These are phyloP conservation scores for Drosophila subquinaria DNA, from an alignment of 2,888 invertebrate species.

Conservation along the genomic window DNA sequence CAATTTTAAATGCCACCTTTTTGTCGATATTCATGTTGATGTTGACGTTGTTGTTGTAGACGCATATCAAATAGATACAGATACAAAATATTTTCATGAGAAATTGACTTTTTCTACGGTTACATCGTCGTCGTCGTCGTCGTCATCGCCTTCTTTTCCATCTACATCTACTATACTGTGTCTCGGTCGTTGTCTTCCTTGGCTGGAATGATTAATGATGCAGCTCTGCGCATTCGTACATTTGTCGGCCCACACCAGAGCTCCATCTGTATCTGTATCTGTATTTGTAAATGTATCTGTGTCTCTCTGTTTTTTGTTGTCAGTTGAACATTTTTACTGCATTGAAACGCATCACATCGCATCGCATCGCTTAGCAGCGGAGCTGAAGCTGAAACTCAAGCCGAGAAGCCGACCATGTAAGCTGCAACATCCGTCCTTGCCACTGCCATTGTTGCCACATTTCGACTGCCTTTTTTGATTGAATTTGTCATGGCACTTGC, in stretches of 20 bases:
- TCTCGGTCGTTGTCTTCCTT: constrained; percentile 74
- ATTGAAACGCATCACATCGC: constrained; percentile 54
- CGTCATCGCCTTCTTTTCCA: constrained; percentile 52
- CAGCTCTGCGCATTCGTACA: constrained; percentile 71
- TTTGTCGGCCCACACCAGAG: constrained; percentile 59
- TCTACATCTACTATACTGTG: constrained; percentile 37
- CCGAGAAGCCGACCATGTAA: constrained; percentile 49
- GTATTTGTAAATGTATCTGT: constrained; percentile 42
- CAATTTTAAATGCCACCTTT: constrained; percentile 62
- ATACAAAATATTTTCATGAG: constrained; percentile 83
- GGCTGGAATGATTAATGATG: constrained; percentile 83
- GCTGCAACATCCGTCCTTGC: constrained; percentile 58
- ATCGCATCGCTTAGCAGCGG: constrained; percentile 53
- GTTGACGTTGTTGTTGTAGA: constrained; percentile 40
- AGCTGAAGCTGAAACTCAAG: constrained; percentile 43
- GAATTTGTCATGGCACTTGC: constrained; percentile 71
- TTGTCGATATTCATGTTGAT: constrained; percentile 23
- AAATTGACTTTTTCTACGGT: constrained; percentile 81
- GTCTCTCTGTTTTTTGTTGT: constrained; percentile 46
- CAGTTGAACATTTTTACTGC: constrained; percentile 61
- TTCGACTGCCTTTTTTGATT: constrained; percentile 60
- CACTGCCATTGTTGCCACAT: constrained; percentile 43
- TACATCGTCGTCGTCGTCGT: constrained; percentile 46
- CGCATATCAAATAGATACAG: constrained; percentile 75
- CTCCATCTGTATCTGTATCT: constrained; percentile 45